Base-by-base conservation (phyloP, 2,797 vertebrate genomes). In the Sebastiscus tertius region DNA sequence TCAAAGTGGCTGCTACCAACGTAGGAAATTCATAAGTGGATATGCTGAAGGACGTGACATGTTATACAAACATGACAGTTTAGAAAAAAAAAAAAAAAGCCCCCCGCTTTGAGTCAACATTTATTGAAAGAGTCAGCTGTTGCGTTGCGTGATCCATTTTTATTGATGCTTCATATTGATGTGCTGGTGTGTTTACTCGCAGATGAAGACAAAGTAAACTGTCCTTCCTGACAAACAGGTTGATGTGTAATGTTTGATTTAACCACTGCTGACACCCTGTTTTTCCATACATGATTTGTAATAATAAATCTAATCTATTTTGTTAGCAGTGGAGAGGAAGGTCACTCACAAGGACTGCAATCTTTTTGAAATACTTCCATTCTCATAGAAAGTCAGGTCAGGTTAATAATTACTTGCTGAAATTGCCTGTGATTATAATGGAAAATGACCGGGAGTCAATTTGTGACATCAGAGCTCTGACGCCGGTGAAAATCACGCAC, bases 11-110 rank as follows among this genome's bases (percentile, higher is more conserved):
- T 81, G 75, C 78, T 27, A 64, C 74, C 58, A 36, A 63, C 58
- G 49, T 27, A 68, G 79, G 79, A 83, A 86, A 88, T 87, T 91
- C 90, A 89, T 87, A 86, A 87, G 42, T 66, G 75, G 72, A 58
- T 59, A 39, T 67, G 87, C 68, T 88, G 87, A 93, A 85, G 84
- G 89, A 91, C 70, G 33, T 64, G 78, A 46, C 27, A 55, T 61
- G 73, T 55, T 82, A 73, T 29, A 70, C 83, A 91, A 90, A 87
- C 84, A 89, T n/a, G 31, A 42, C 27, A 58, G 74, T 70, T 79
- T 24, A 62, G 20, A 22, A 11, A 27, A 36, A 60, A 68, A 73
- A 77, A 10, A 22, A 36, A 63, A 71, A 74, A 78, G 27, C 5
- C 31, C 14, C 52, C 22, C 1, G 16, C 80, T 75, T 16, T 75